Base-by-base conservation (phyloP, 2,888 invertebrate species). In the Lycia hirtaria region DNA sequence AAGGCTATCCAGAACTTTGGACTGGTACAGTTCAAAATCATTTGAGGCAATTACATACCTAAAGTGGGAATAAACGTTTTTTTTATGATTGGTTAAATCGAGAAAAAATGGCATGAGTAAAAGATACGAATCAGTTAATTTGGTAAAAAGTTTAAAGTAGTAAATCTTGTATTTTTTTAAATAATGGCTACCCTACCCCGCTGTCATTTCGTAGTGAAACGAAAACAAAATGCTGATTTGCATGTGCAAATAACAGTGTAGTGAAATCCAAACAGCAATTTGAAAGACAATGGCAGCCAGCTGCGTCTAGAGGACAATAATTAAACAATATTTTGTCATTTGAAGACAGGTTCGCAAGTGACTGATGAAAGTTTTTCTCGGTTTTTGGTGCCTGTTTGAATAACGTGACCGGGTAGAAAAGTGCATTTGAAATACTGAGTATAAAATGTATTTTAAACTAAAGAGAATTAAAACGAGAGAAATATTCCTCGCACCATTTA, bases 171-270 rank as follows among this genome's bases (percentile, higher is more conserved):
- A 1, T 24, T 24, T 9, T 24, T 60, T 1, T 10, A 26, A n/a
- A 37, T n/a, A 2, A 26, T 51, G 45, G 56, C 20, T 3, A 51
- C 51, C 20, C 73, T 73, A 73, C 72, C 73, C 73, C 66, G 73
- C 74, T 67, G 48, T 58, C 33, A 58, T 53, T 58, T 58, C 43
- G 43, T 19, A 58, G 48, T 53, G 57, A 53, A 76, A 83, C 79
- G 80, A 87, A 89, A 89, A 89, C 89, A 89, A 91, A 89, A 88
- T 82, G 78, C 79, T 85, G 84, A 90, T 92, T 91, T 91, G 88
- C 92, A 91, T 91, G 86, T 85, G 86, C 87, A 90, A 92, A 92
- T 89, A 89, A 84, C 84, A 77, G 72, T 81, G 84, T 88, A 87
- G 88, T 81, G 88, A 83, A 87, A 87, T 85, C 83, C 81, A 89